Evolutionary conservation across 2,797 vertebrate genomes (phyloP).

Genomic region (Ispidina picta): DNA sequence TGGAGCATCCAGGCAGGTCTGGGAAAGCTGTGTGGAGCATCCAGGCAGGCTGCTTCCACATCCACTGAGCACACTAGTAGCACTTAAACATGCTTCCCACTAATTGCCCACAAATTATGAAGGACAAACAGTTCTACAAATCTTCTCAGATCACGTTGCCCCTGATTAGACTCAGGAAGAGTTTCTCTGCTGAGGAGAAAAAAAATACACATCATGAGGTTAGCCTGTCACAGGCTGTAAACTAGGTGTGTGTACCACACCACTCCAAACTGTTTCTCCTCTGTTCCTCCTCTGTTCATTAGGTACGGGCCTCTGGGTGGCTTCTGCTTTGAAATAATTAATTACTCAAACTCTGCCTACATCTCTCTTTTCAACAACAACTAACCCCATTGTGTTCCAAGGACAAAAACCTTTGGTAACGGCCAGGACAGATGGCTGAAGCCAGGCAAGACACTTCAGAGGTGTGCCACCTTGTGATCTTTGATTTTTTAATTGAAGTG

Average conservation of each 20-base stretch:
- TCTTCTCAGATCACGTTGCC: not conserved
- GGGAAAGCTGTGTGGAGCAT: not conserved
- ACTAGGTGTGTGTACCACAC: not conserved
- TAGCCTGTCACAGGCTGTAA: not conserved
- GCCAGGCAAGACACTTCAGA: not conserved
- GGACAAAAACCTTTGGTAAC: not conserved
- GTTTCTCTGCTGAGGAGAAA: not conserved
- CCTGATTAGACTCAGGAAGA: not conserved
- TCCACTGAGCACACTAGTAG: not conserved
- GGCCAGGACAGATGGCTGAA: constrained; percentile 6
- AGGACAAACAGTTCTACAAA: constrained; percentile 26
- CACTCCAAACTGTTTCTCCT: not conserved
- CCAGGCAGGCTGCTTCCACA: not conserved
- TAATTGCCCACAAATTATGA: constrained; percentile 30
- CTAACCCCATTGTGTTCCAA: not conserved
- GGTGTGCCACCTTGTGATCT: not conserved
- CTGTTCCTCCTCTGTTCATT: not conserved
- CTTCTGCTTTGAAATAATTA: constrained; percentile 15
- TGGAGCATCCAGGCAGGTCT: not conserved
- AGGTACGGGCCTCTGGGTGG: not conserved
- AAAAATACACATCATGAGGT: not conserved
- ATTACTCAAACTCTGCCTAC: constrained; percentile 29
- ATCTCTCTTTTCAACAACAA: not conserved
- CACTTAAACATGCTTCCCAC: constrained; percentile 18
- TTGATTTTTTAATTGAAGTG: not conserved